Conservation (phyloP, 2,888 invertebrate genomes). For the Mythimna impura region DNA sequence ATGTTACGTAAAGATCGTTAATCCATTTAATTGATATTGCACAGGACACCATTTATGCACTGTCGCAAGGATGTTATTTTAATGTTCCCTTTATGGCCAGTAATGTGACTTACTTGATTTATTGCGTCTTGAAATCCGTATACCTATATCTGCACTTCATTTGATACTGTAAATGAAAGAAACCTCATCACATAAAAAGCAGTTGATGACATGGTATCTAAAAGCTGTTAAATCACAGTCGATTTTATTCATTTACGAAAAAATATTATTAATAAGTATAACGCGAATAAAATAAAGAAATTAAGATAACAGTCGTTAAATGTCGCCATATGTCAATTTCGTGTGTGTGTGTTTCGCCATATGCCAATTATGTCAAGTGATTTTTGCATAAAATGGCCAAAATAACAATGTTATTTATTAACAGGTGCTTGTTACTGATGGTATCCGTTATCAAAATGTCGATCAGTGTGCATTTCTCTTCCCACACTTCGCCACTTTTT, state of each 20-base stretch:
- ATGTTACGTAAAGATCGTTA: conserved; percentile 57
- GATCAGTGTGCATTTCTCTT: too few relatives aligned
- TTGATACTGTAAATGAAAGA: conserved; percentile 1
- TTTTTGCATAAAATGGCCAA: too few relatives aligned
- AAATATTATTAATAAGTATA: conserved; percentile 33
- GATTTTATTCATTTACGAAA: conserved; percentile 32
- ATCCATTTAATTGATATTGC: conserved; percentile 50
- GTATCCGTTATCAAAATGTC: too few relatives aligned
- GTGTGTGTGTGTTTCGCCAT: too few relatives aligned
- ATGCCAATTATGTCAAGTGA: too few relatives aligned
- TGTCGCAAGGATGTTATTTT: conserved; percentile 39
- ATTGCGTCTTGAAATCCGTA: not conserved
- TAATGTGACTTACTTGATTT: conserved; percentile 14
- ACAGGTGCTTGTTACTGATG: too few relatives aligned
- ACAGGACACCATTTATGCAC: conserved; percentile 45
- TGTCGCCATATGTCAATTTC: not conserved
- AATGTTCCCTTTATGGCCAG: conserved; percentile 6
- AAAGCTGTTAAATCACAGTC: conserved; percentile 28
- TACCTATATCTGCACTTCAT: not conserved
- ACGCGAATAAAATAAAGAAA: conserved; percentile 47
- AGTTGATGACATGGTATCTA: conserved; percentile 7
- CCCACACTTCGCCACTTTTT: too few relatives aligned
- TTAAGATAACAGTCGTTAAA: conserved; percentile 52
- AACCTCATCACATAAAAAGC: conserved; percentile 5
- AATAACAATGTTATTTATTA: too few relatives aligned